phyloP scores from a whole-genome alignment of 2,797 vertebrate species.

The Poecilia wingei region DNA sequence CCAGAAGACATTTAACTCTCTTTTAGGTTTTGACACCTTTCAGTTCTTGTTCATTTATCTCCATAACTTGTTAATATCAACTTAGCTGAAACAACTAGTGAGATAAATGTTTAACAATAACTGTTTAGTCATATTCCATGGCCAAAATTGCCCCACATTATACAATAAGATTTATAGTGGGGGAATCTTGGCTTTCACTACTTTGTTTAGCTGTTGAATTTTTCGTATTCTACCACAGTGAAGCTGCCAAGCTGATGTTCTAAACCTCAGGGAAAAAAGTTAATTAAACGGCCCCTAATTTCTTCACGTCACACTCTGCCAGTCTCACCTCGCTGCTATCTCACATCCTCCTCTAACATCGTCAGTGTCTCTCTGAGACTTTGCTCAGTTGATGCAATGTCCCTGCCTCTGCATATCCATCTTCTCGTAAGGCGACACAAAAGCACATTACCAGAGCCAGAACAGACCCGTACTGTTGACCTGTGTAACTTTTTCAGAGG shows the following conservation, averaged over 20 bases:
- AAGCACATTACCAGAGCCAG: slow-evolving; percentile 26
- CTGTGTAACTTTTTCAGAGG: slow-evolving; percentile 45
- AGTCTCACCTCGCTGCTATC: slow-evolving; percentile 42
- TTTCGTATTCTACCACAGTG: slow-evolving; percentile 10
- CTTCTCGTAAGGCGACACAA: slow-evolving; percentile 31
- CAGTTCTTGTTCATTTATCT: not conserved
- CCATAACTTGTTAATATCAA: not conserved
- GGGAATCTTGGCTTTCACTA: slow-evolving; percentile 4
- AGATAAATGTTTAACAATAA: not conserved
- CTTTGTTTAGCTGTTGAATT: slow-evolving; percentile 27
- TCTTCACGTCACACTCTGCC: slow-evolving; percentile 53
- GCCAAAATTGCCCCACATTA: not conserved
- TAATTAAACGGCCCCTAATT: slow-evolving; percentile 64
- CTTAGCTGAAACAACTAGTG: not conserved
- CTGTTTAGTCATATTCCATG: not conserved
- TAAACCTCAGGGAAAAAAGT: slow-evolving; percentile 33
- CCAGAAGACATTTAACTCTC: not conserved
- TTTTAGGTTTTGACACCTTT: not conserved
- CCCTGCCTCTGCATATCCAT: slow-evolving; percentile 7
- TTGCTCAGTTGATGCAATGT: slow-evolving; percentile 35
- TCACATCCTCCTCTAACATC: slow-evolving; percentile 26
- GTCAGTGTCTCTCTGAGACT: slow-evolving; percentile 30
- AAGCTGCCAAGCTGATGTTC: slow-evolving; percentile 20
- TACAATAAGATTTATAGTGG: not conserved
- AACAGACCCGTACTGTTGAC: slow-evolving; percentile 43